Evolutionary conservation across 2,888 invertebrate genomes (phyloP).

Genomic region (Coremacera marginata): DNA sequence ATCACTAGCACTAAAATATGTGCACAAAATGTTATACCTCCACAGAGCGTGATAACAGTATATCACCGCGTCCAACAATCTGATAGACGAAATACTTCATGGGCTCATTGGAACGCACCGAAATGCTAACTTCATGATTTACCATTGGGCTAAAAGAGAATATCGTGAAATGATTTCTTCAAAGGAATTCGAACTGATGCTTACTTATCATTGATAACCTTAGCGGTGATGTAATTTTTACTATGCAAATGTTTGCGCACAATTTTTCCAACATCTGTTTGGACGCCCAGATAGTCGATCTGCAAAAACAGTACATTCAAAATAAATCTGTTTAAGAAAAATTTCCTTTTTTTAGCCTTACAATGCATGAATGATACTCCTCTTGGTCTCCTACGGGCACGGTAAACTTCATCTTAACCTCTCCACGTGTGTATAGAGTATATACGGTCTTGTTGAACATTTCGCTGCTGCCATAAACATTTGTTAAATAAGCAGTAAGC

Average conservation of each 20-base stretch:
- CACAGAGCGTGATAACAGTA: conserved; percentile 82
- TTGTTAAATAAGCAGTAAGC: conserved; percentile 69
- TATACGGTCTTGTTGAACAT: conserved; percentile 64
- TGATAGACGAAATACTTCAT: conserved; percentile 84
- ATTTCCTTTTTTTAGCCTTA: too few relatives aligned
- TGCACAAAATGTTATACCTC: conserved; percentile 69
- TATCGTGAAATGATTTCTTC: too few relatives aligned
- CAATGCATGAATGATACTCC: conserved; percentile 66
- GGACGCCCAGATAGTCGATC: conserved; percentile 85
- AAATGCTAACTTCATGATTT: conserved; percentile 80
- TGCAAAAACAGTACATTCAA: too few relatives aligned
- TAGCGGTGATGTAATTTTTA: conserved; percentile 67
- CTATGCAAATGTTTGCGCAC: conserved; percentile 62
- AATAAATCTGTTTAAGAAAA: too few relatives aligned
- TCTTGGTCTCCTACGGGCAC: conserved; percentile 63
- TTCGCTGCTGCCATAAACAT: conserved; percentile 66
- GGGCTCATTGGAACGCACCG: conserved; percentile 82
- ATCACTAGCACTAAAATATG: too few relatives aligned
- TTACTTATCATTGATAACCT: conserved; percentile 72
- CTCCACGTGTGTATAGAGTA: conserved; percentile 60
- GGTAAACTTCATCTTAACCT: conserved; percentile 65
- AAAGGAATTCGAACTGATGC: too few relatives aligned
- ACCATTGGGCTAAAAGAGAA: conserved; percentile 71
- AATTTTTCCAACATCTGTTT: conserved; percentile 65
- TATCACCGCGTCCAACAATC: conserved; percentile 88